Percentiles rank a stretch among this genome's conserved stretches.
Evolutionary conservation across 1,140 invertebrate genomes (phyloP).

Genomic region (Brachionus rotundiformis): DNA sequence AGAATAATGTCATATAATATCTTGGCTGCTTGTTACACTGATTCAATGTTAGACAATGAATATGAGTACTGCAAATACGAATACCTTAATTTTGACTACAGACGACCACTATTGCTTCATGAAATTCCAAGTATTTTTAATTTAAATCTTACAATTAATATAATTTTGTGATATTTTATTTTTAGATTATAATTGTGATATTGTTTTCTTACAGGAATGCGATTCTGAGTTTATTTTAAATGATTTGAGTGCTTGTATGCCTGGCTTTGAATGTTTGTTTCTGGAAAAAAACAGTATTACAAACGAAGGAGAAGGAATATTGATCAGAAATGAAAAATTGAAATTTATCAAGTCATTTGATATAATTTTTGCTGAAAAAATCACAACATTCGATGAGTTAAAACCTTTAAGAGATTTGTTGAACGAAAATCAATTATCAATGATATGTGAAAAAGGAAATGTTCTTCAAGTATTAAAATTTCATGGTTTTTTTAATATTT

Average conservation of each 20-base stretch:
- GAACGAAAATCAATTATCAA: neutral
- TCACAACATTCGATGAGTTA: neutral
- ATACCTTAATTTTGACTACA: slow-evolving; percentile 31
- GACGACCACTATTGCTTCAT: slow-evolving; percentile 24
- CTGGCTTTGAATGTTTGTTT: neutral
- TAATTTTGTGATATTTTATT: neutral
- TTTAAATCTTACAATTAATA: too few species aligned
- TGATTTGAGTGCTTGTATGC: neutral
- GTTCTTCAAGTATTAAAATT: neutral
- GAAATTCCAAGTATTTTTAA: slow-evolving; percentile 32
- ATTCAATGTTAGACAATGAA: neutral
- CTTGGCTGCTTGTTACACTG: slow-evolving; percentile 38
- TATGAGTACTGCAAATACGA: slow-evolving; percentile 35
- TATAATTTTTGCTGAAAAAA: slow-evolving; percentile 3
- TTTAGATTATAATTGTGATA: slow-evolving; percentile 38
- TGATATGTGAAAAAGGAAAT: neutral
- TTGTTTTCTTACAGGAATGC: slow-evolving; percentile 48
- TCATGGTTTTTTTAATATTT: neutral
- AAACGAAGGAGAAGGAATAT: slow-evolving; percentile 29
- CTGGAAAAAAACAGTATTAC: neutral
- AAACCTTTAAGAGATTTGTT: neutral
- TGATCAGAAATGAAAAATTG: slow-evolving; percentile 1
- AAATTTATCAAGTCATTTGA: slow-evolving; percentile 24
- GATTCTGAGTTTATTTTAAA: slow-evolving; percentile 2
- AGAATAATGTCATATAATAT: slow-evolving; percentile 51